Base-by-base conservation (phyloP, 2,113 vertebrate species). In the Thamnaconus septentrionalis region DNA sequence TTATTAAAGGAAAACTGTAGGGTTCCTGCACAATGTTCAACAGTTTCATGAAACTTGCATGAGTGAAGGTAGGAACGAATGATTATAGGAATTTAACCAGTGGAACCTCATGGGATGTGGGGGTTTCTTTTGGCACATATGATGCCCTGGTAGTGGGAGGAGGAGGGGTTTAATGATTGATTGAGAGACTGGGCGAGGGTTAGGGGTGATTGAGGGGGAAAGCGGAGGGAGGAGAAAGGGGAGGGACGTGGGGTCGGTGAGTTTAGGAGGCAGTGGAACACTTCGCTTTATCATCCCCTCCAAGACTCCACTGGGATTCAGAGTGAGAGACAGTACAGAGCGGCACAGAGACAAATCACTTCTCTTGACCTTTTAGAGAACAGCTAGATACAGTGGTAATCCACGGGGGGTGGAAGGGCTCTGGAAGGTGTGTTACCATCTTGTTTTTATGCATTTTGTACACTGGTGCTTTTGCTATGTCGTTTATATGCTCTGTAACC, bases 361-460 rank as follows among this genome's bases (percentile, higher is more conserved):
- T 78, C 61, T 82, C 75, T 71, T 89, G 87, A 87, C 86, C 88
- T 89, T 90, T 89, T 67, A 79, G 82, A 71, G 69, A 83, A 73
- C 59, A 67, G 73, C 73, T 74, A 78, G 66, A 84, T 84, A 79
- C 81, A 75, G 75, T 80, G 73, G 80, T 73, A 88, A 86, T 79
- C 75, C 82, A 77, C 67, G 2, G 52, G 4, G 18, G 52, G 18
- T 5, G 8, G 7, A 59, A 1, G 44, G 65, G 54, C 43, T 62
- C 56, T 77, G 61, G 8, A 8, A n/a, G 48, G 48, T 31, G 18
- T 31, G 18, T 31, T 31, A 31, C 18, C 18, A 31, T 31, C 18
- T 31, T 31, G 18, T 31, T 31, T 31, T 31, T 31, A 31, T 31
- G 18, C 18, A 31, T 31, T 31, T 31, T 2, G 18, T 31, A 31